Percentiles rank a stretch among this genome's conserved stretches.
Evolutionary conservation across 2,888 invertebrate species (phyloP).

Genomic region (Eupithecia pulchellata): DNA sequence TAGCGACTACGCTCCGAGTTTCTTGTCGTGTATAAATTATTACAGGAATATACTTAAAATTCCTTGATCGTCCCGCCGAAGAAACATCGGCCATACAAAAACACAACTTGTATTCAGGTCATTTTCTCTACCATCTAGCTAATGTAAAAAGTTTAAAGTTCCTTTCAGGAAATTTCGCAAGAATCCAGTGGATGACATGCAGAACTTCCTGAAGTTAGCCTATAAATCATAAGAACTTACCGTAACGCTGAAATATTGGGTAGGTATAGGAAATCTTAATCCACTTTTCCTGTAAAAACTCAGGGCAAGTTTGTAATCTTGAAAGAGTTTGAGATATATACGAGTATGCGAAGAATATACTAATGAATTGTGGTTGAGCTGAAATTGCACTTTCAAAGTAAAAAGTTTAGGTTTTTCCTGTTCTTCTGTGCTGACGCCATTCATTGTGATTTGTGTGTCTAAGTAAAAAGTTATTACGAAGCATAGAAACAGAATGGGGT

Average conservation of each 20-base stretch:
- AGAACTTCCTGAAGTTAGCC: conserved; percentile 77
- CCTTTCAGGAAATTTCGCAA: conserved; percentile 70
- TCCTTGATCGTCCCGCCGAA: conserved; percentile 16
- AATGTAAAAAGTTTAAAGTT: conserved; percentile 80
- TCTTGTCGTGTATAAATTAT: background rate
- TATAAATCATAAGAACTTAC: conserved; percentile 80
- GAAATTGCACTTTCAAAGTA: conserved; percentile 36
- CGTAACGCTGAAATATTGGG: conserved; percentile 77
- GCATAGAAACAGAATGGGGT: background rate
- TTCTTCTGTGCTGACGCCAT: conserved; percentile 12
- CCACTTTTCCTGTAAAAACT: conserved; percentile 79
- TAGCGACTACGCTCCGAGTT: background rate
- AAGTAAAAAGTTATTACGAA: conserved; percentile 18
- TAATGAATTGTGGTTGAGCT: conserved; percentile 33
- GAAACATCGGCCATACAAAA: conserved; percentile 28
- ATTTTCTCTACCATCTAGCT: conserved; percentile 63
- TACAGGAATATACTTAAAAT: conserved; percentile 17
- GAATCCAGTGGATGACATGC: conserved; percentile 80
- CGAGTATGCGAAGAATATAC: conserved; percentile 31
- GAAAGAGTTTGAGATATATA: conserved; percentile 70
- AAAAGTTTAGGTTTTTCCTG: conserved; percentile 28
- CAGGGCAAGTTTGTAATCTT: conserved; percentile 71
- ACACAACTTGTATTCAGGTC: conserved; percentile 48
- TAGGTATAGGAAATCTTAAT: conserved; percentile 80
- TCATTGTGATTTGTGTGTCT: conserved; percentile 4